Percentiles rank a stretch among this genome's conserved stretches.
Evolutionary conservation across 2,888 invertebrate genomes (phyloP).

Genomic region (Eupithecia centaureata): DNA sequence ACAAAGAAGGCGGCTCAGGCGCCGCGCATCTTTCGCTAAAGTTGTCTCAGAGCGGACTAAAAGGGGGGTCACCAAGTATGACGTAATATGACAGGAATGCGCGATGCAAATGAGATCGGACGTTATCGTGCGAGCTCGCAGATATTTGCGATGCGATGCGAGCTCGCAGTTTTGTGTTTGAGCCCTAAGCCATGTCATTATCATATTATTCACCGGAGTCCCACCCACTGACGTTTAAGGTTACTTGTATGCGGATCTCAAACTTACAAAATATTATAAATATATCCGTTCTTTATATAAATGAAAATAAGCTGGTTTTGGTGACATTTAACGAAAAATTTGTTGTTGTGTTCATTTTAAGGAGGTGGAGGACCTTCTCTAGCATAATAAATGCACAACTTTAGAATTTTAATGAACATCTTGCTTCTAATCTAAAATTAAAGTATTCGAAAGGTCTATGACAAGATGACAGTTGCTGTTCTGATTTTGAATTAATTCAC

Average conservation of each 20-base stretch:
- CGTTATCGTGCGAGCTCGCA: too few relatives aligned
- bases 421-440: neutral
- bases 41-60: too few relatives aligned
- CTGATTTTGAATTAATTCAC: neutral
- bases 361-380: neutral
- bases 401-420: neutral
- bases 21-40: too few relatives aligned
- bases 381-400: neutral
- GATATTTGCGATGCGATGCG: too few relatives aligned
- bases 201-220: conserved; percentile 44
- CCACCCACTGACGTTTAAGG: conserved; percentile 45
- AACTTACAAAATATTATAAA: conserved; percentile 30
- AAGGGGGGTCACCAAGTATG: too few relatives aligned
- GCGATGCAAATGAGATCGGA: too few relatives aligned
- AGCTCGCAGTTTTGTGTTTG: too few relatives aligned
- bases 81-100: too few relatives aligned
- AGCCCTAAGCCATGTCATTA: conserved; percentile 58
- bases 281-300: neutral
- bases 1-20: too few relatives aligned
- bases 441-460: neutral
- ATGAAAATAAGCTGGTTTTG: conserved; percentile 1
- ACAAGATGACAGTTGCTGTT: neutral
- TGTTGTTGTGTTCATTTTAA: neutral
- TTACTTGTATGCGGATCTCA: conserved; percentile 40
- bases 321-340: conserved; percentile 9